Evolutionary conservation across 2,797 vertebrate species (phyloP).

Genomic region (Xiphophorus birchmanni): DNA sequence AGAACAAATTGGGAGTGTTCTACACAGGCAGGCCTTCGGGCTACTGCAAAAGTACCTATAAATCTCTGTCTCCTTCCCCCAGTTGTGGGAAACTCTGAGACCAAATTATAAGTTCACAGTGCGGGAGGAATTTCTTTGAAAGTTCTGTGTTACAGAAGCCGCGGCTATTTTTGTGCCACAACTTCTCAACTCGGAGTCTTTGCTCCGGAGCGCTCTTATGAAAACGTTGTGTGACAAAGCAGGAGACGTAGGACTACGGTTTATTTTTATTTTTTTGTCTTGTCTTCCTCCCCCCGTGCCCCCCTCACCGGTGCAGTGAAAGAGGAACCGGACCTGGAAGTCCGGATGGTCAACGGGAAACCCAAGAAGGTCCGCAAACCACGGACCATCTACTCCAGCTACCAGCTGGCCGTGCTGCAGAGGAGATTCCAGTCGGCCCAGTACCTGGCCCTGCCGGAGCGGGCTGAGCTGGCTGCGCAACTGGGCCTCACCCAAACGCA

Average conservation of each 20-base stretch:
- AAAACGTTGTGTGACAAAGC: neutral
- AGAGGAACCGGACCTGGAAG: conserved; percentile 90
- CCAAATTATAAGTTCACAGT: conserved; percentile 74
- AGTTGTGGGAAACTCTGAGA: conserved; percentile 69
- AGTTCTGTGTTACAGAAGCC: conserved; percentile 53
- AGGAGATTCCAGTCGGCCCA: conserved; percentile 92
- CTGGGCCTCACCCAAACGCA: conserved; percentile 94
- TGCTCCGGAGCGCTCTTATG: neutral
- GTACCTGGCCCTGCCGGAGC: conserved; percentile 91
- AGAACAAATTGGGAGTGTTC: conserved; percentile 26
- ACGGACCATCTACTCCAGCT: conserved; percentile 94
- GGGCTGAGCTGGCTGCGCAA: conserved; percentile 91
- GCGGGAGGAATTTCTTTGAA: conserved; percentile 77
- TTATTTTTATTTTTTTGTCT: neutral
- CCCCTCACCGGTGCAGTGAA: conserved; percentile 76
- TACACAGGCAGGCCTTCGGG: conserved; percentile 43
- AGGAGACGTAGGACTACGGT: neutral
- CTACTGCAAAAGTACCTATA: conserved; percentile 69
- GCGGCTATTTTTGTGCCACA: conserved; percentile 59
- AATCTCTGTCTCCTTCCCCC: conserved; percentile 63
- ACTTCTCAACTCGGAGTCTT: conserved; percentile 25
- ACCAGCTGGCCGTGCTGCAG: conserved; percentile 91
- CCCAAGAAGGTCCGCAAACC: conserved; percentile 94
- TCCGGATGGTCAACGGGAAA: conserved; percentile 93
- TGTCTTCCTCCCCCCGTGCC: too few relatives aligned